These are phyloP conservation scores for Ichneumoninae sp. DNA, from an alignment of 2,888 invertebrate species.

Conservation along the genomic window DNA sequence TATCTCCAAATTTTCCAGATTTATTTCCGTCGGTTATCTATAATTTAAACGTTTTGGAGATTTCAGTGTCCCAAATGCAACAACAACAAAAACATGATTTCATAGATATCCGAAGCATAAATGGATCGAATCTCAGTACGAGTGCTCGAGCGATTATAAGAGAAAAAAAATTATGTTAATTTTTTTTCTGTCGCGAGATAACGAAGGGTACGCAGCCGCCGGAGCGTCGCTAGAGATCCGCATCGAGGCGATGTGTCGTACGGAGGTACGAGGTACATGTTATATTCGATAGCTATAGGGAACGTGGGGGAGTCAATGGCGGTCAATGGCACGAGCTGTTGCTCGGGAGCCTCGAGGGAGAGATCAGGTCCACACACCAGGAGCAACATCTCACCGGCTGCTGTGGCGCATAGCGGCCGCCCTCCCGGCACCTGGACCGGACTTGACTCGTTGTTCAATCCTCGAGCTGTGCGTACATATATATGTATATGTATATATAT, in stretches of 20 bases:
- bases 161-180: neutral
- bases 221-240: slow-evolving; percentile 43
- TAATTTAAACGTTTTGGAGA: too few species aligned
- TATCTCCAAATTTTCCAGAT: too few species aligned
- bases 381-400: slow-evolving; percentile 79
- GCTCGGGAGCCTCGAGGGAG: slow-evolving; percentile 70
- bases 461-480: slow-evolving; percentile 30
- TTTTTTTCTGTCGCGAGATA: neutral
- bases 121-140: too few species aligned
- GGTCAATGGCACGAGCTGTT: slow-evolving; percentile 83
- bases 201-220: slow-evolving; percentile 9
- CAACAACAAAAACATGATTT: too few species aligned
- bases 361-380: slow-evolving; percentile 79
- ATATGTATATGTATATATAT: neutral
- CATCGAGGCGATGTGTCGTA: slow-evolving; percentile 59
- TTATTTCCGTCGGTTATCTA: too few species aligned
- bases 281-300: slow-evolving; percentile 54
- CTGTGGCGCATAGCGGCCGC: slow-evolving; percentile 71
- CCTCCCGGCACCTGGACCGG: slow-evolving; percentile 75
- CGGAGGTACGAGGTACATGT: slow-evolving; percentile 39
- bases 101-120: too few species aligned
- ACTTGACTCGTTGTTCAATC: slow-evolving; percentile 74
- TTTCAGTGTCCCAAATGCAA: too few species aligned
- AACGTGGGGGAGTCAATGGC: slow-evolving; percentile 83
- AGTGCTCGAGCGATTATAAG: too few species aligned